Conservation (phyloP, 2,797 vertebrate species). For the Coregonus sp. region DNA sequence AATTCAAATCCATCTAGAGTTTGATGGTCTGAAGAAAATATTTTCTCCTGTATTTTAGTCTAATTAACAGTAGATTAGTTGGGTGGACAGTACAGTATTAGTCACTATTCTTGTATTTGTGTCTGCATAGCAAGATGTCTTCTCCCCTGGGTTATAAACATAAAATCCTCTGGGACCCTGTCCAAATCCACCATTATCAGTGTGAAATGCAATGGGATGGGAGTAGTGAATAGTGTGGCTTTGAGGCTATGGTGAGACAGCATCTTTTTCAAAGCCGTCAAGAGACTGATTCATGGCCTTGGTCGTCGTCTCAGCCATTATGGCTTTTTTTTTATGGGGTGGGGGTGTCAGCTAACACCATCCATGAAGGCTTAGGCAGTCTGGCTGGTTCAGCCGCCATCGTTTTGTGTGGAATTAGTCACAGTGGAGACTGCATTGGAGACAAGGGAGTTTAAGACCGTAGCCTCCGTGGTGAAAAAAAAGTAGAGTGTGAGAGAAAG, state of each 20-base stretch:
- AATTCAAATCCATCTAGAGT: not conserved
- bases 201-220: conserved; percentile 15
- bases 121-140: not conserved
- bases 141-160: not conserved
- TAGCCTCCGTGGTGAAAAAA: conserved; percentile 26
- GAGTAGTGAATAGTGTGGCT: conserved; percentile 12
- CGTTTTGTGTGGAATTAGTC: conserved; percentile 71
- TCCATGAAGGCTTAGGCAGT: conserved; percentile 56
- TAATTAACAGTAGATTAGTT: not conserved
- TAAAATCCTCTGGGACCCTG: not conserved
- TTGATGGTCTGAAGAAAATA: no score
- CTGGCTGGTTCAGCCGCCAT: conserved; percentile 61
- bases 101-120: not conserved
- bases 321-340: conserved; percentile 47
- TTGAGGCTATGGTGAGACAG: conserved; percentile 22
- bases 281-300: conserved; percentile 60
- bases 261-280: conserved; percentile 21
- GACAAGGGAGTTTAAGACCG: conserved; percentile 56
- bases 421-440: conserved; percentile 52
- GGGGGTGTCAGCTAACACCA: conserved; percentile 53
- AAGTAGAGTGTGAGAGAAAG: conserved; percentile 35
- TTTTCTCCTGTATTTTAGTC: not conserved
- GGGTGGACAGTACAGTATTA: not conserved
- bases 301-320: conserved; percentile 47
- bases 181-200: conserved; percentile 4